Evolutionary conservation across 1,140 invertebrate genomes (phyloP).

Genomic region (Drosophila oshimai): DNA sequence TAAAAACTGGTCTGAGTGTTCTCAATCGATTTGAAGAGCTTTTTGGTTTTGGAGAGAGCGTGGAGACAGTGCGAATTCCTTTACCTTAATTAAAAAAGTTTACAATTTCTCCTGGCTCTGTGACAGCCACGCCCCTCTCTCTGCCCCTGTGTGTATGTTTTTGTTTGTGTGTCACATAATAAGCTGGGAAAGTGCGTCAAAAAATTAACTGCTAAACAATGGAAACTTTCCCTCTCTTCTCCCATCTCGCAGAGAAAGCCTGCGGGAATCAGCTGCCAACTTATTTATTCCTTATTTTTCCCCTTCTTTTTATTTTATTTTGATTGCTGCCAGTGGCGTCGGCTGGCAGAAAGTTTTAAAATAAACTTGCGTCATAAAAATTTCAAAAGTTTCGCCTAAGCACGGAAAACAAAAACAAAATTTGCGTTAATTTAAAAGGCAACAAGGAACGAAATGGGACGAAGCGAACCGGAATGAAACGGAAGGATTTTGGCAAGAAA

Average conservation of each 20-base stretch:
- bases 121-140: conserved; percentile 33
- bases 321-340: conserved; percentile 21
- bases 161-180: conserved; percentile 58
- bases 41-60: conserved; percentile 2
- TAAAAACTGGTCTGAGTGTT: not conserved
- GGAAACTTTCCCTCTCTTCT: not conserved
- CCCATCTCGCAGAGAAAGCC: conserved; percentile 11
- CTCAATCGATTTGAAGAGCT: conserved; percentile 27
- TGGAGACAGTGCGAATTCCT: conserved; percentile 56
- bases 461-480: conserved; percentile 23
- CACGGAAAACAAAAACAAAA: conserved; percentile 14
- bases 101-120: conserved; percentile 55
- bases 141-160: not conserved
- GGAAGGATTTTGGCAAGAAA: not conserved
- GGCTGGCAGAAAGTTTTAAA: conserved; percentile 73
- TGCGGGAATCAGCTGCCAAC: conserved; percentile 68
- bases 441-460: conserved; percentile 18
- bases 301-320: conserved; percentile 11
- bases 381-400: conserved; percentile 64
- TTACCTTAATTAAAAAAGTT: conserved; percentile 80
- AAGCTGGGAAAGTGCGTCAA: conserved; percentile 62
- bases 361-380: conserved; percentile 78
- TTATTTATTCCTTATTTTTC: conserved; percentile 44
- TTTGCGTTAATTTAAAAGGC: conserved; percentile 33
- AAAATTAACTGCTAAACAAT: conserved; percentile 66